A percentile compares a stretch with the other conserved stretches of the same genome.
Evolutionary conservation across 2,888 invertebrate species (phyloP).

Genomic region (Nymphalis polychloros): DNA sequence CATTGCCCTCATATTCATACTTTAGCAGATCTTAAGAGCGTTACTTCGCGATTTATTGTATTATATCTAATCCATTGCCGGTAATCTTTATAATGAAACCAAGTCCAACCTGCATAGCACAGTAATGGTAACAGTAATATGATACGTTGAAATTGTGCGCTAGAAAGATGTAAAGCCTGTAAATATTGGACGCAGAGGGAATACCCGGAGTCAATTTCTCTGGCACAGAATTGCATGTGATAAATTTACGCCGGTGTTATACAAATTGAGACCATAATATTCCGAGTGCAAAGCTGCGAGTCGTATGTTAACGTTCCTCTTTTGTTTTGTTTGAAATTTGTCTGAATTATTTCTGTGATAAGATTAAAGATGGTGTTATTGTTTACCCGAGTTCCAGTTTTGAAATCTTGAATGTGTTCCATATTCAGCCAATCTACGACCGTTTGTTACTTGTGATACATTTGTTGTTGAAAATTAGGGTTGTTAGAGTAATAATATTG

Average conservation of each 20-base stretch:
- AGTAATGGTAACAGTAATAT: constrained; percentile 29
- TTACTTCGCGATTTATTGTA: constrained; percentile 15
- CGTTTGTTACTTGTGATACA: constrained; percentile 1
- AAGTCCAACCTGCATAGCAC: background rate
- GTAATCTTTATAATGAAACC: background rate
- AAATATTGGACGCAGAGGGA: constrained; percentile 49
- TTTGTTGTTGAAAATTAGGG: background rate
- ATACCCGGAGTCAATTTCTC: constrained; percentile 66
- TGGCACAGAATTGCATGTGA: constrained; percentile 57
- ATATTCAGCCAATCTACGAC: constrained; percentile 5
- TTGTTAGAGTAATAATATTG: background rate
- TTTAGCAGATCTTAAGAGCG: constrained; percentile 29
- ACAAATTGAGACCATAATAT: constrained; percentile 46
- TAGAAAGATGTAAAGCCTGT: constrained; percentile 33
- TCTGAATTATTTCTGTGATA: constrained; percentile 41
- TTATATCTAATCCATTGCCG: constrained; percentile 28
- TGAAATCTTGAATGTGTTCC: constrained; percentile 15
- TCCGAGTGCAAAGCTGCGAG: constrained; percentile 41
- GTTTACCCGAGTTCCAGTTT: constrained; percentile 33
- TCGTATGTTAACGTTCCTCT: constrained; percentile 34
- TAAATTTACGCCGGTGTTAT: constrained; percentile 47
- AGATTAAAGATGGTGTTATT: constrained; percentile 41
- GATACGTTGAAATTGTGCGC: constrained; percentile 3
- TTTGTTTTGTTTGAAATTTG: constrained; percentile 36
- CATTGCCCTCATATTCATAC: constrained; percentile 40